phyloP scores from a whole-genome alignment of 2,888 invertebrate genomes.

The Drymonia ruficornis region DNA sequence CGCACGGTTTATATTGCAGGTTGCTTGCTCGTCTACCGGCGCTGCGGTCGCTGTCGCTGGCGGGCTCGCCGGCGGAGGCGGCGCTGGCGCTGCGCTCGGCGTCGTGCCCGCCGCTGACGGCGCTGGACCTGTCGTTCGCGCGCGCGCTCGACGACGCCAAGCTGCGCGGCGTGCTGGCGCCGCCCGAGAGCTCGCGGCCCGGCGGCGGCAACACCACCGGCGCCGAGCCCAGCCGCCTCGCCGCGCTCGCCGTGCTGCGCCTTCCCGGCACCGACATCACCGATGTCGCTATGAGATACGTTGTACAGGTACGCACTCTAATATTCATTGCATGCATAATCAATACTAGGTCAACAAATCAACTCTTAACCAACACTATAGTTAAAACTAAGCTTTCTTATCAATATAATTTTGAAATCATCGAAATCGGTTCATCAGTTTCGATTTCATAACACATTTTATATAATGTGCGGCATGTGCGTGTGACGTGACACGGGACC shows the following conservation, averaged over 20 bases:
- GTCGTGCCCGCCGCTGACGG: constrained; percentile 91
- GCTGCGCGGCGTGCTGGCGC: constrained; percentile 93
- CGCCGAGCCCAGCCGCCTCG: constrained; percentile 82
- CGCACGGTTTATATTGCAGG: constrained; percentile 44
- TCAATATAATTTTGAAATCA: too few species aligned
- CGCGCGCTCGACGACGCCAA: constrained; percentile 93
- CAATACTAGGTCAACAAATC: too few species aligned
- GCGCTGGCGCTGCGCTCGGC: constrained; percentile 92
- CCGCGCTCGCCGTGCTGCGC: constrained; percentile 90
- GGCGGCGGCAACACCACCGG: constrained; percentile 72
- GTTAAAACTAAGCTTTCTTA: too few species aligned
- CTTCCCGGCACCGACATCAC: constrained; percentile 95
- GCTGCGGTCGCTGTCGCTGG: constrained; percentile 91
- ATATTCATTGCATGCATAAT: too few species aligned
- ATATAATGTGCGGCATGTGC: too few species aligned
- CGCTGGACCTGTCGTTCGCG: constrained; percentile 94
- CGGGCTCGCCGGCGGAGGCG: constrained; percentile 90
- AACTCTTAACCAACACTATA: too few species aligned
- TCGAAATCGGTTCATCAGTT: too few species aligned
- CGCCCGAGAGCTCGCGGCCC: constrained; percentile 94
- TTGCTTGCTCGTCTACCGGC: constrained; percentile 94
- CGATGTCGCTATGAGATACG: constrained; percentile 90
- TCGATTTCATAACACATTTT: too few species aligned
- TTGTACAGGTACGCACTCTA: constrained; percentile 64
- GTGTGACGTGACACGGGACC: too few species aligned